Base-by-base conservation (phyloP, 2,888 invertebrate genomes). In the Serripes groenlandicus region DNA sequence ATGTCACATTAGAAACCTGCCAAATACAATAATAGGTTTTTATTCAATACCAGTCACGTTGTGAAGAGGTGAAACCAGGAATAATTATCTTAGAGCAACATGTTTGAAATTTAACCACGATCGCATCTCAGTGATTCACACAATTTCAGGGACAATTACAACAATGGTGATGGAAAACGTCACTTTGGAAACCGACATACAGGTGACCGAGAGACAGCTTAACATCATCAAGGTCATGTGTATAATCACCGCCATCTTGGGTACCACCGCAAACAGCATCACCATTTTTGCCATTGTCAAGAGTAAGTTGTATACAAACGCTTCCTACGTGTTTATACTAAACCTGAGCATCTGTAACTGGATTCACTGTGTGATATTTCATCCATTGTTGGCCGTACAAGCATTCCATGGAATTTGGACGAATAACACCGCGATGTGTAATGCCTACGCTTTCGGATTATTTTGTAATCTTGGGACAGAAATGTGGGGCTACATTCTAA, bases 261-360 rank as follows among this genome's bases (percentile, higher is more conserved):
- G 90, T 9, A 80, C 85, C 5, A n/a, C 80, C 0, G 81, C 86
- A 4, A 90, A 90, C 64, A 42, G 69, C 2, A 9, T 88, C 30
- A 88, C 87, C 0, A 78, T 87, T 1, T 26, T 81, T 21, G 86
- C 86, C 21, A 84, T 90, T 7, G 9, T 86, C 23, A 85, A 75
- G 52, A 85, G 80, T 30, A 76, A 78, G 58, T 71, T 88, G 3
- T 79, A 90, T 66, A 75, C 72, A 35, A 80, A 88, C 64, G 81
- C 83, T 0, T 87, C 86, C 3, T 87, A 86, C n/a, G 26, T 85
- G 4, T 90, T 89, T 58, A 84, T 90, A 9, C 75, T 90, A 1
- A 90, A 90, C 74, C 77, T 90, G 21, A 82, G 83, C 34, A 49
- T 88, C 2, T 78, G 83, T 54, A 88, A 89, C 72, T 78, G 82